Conservation (phyloP, 2,797 vertebrate species). For the Pteronotus mesoamericanus region DNA sequence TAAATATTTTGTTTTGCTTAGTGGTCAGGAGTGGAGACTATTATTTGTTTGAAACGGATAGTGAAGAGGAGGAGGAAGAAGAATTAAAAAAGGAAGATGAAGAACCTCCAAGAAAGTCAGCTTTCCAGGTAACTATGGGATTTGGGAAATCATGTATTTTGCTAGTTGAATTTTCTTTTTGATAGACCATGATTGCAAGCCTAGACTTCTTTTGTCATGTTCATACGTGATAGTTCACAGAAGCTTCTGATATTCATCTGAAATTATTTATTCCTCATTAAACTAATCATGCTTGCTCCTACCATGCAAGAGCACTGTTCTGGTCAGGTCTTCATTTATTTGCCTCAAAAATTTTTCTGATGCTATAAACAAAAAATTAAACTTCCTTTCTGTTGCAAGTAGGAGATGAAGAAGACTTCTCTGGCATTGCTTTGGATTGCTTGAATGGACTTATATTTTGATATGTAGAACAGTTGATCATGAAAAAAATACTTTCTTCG, state of each 20-base stretch:
- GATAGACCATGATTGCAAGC: not conserved
- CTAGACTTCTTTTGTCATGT: not conserved
- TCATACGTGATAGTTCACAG: not conserved
- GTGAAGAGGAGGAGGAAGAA: constrained; percentile 98
- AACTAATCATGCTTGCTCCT: constrained; percentile 33
- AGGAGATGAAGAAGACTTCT: constrained; percentile 33
- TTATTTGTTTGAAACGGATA: constrained; percentile 99
- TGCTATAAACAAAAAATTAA: constrained; percentile 51
- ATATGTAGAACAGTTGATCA: not conserved
- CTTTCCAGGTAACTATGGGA: constrained; percentile 86
- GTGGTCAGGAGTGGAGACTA: constrained; percentile 99
- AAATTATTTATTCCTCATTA: constrained; percentile 24
- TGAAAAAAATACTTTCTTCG: not conserved
- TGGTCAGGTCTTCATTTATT: constrained; percentile 40
- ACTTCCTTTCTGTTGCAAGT: constrained; percentile 30
- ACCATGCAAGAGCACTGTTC: not conserved
- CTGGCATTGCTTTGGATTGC: constrained; percentile 14
- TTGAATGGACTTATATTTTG: not conserved
- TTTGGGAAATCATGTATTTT: not conserved
- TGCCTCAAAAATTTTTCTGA: constrained; percentile 18
- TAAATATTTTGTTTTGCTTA: constrained; percentile 87
- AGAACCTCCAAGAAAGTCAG: constrained; percentile 90
- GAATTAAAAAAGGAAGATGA: constrained; percentile 93
- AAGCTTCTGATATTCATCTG: not conserved
- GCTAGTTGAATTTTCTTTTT: not conserved